Evolutionary conservation across 2,888 invertebrate genomes (phyloP).

Genomic region (Andrena hattorfiana): DNA sequence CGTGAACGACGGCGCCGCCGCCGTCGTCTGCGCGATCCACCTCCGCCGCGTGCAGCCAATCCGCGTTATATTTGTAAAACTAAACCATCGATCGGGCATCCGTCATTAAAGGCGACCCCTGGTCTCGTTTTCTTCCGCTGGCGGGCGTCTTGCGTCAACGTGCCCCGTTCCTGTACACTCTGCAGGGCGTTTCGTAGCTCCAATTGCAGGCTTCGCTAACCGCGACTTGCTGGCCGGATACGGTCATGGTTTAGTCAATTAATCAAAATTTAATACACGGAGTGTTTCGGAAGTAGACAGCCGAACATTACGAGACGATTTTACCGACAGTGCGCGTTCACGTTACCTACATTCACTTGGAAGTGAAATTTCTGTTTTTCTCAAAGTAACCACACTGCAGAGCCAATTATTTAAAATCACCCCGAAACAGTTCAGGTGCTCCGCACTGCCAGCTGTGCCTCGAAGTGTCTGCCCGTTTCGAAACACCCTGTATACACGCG

Average conservation of each 20-base stretch:
- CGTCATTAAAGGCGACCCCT: constrained; percentile 61
- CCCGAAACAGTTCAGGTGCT: background rate
- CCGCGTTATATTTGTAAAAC: constrained; percentile 77
- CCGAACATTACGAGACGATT: too few relatives aligned
- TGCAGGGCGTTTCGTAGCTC: background rate
- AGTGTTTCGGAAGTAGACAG: too few relatives aligned
- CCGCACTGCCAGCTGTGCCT: background rate
- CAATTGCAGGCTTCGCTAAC: background rate
- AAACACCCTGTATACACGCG: background rate
- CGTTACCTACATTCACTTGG: too few relatives aligned
- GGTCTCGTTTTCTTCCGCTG: constrained; percentile 47
- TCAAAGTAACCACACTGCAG: background rate
- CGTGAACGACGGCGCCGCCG: constrained; percentile 53
- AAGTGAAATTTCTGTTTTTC: background rate
- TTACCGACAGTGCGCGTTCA: too few relatives aligned
- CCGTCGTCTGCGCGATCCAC: constrained; percentile 47
- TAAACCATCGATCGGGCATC: constrained; percentile 74
- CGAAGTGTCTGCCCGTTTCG: background rate
- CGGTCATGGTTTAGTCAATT: too few relatives aligned
- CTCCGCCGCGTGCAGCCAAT: constrained; percentile 39
- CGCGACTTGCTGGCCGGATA: background rate
- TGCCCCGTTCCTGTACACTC: constrained; percentile 2
- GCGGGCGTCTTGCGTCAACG: constrained; percentile 36
- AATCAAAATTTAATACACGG: too few relatives aligned
- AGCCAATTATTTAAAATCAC: background rate